phyloP scores from a whole-genome alignment of 1,140 invertebrate genomes.

The Brachionus rotundiformis region DNA sequence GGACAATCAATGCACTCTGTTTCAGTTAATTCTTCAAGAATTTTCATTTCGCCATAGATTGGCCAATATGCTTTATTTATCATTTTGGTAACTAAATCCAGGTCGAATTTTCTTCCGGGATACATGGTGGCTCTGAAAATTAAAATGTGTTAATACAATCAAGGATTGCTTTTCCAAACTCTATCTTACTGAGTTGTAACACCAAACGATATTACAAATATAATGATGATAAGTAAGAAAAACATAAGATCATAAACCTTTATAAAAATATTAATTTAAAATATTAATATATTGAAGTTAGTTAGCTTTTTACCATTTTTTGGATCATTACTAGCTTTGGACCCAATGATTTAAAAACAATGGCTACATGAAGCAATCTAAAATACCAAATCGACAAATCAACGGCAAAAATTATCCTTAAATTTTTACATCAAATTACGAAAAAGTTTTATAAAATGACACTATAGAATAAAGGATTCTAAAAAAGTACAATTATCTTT shows the following conservation, averaged over 20 bases:
- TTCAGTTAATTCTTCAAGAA: conserved; percentile 56
- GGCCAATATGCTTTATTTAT: conserved; percentile 61
- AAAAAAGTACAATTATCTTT: too few species aligned
- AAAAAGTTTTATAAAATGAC: not conserved
- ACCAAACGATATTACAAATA: conserved; percentile 15
- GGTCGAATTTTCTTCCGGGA: conserved; percentile 53
- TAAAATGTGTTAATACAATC: not conserved
- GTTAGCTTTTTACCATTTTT: conserved; percentile 62
- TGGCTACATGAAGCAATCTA: conserved; percentile 60
- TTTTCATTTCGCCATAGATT: conserved; percentile 61
- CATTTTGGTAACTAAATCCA: not conserved
- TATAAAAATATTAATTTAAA: not conserved
- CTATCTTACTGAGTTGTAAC: conserved; percentile 1
- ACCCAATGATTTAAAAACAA: conserved; percentile 60
- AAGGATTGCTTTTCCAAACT: not conserved
- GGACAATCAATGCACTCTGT: not conserved
- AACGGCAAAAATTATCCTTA: conserved; percentile 23
- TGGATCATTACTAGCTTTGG: conserved; percentile 63
- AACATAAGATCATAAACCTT: conserved; percentile 20
- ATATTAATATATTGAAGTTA: conserved; percentile 57
- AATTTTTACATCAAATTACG: not conserved
- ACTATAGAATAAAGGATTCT: not conserved
- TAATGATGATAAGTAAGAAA: not conserved
- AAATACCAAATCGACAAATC: conserved; percentile 55
- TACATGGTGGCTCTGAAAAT: conserved; percentile 54